These are phyloP conservation scores for Helicoverpa armigera DNA, from an alignment of 1,140 invertebrate genomes.

Conservation along the genomic window DNA sequence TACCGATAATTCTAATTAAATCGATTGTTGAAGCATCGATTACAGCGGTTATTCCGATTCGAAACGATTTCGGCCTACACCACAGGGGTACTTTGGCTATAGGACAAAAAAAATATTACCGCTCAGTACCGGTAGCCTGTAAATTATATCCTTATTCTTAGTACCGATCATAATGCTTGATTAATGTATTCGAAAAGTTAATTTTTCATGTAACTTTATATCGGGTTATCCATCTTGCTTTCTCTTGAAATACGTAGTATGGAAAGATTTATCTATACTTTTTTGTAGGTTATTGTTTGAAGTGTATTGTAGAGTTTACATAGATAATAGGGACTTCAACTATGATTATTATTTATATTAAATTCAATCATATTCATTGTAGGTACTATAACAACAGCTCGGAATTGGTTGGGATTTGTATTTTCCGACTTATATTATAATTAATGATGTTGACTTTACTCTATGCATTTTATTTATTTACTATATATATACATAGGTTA, in stretches of 20 bases:
- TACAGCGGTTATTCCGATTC: conserved; percentile 71
- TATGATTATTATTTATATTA: too few species aligned
- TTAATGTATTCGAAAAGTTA: conserved; percentile 45
- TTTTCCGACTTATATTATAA: too few species aligned
- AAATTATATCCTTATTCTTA: conserved; percentile 50
- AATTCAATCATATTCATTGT: too few species aligned
- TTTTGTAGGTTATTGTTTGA: neutral
- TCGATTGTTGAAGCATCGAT: conserved; percentile 84
- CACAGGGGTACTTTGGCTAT: conserved; percentile 60
- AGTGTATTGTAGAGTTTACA: neutral
- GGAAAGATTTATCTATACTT: conserved; percentile 7
- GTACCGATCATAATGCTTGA: conserved; percentile 40
- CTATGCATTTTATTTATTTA: too few species aligned
- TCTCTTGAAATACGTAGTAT: conserved; percentile 25
- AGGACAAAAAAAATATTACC: conserved; percentile 60
- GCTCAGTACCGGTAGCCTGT: conserved; percentile 70
- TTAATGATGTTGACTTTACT: too few species aligned
- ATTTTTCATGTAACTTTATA: conserved; percentile 47
- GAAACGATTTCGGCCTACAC: conserved; percentile 73
- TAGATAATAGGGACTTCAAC: too few species aligned
- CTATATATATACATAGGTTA: too few species aligned
- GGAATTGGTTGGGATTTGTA: too few species aligned
- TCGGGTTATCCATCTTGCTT: conserved; percentile 40
- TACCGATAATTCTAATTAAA: conserved; percentile 84
- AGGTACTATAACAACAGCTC: too few species aligned